phyloP scores from a whole-genome alignment of 2,113 vertebrate species.

The Maccullochella peelii region DNA sequence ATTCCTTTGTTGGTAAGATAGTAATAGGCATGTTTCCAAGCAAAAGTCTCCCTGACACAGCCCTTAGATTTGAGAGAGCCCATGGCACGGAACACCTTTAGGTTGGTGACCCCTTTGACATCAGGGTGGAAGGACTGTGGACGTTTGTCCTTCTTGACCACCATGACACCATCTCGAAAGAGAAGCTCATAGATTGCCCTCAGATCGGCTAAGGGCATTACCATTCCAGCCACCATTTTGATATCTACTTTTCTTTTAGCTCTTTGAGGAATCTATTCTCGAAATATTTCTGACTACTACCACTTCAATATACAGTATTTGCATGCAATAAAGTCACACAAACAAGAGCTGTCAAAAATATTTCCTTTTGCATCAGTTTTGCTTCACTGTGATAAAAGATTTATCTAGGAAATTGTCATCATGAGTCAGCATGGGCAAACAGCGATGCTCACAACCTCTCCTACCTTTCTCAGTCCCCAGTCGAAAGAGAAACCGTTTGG shows the following conservation, averaged over 20 bases:
- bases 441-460: slow-evolving; percentile 52
- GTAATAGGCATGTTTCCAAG: slow-evolving; percentile 89
- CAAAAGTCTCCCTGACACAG: slow-evolving; percentile 85
- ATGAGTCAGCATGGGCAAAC: slow-evolving; percentile 57
- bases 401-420: slow-evolving; percentile 16
- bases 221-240: slow-evolving; percentile 89
- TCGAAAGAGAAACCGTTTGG: slow-evolving; percentile 50
- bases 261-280: not conserved
- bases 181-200: slow-evolving; percentile 87
- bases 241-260: slow-evolving; percentile 2
- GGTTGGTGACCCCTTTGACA: slow-evolving; percentile 83
- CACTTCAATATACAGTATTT: not conserved
- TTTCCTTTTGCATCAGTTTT: not conserved
- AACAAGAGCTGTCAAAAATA: not conserved
- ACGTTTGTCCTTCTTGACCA: slow-evolving; percentile 85
- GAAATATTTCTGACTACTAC: not conserved
- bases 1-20: slow-evolving; percentile 87
- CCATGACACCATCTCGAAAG: slow-evolving; percentile 88
- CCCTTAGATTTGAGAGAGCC: slow-evolving; percentile 85
- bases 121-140: slow-evolving; percentile 85
- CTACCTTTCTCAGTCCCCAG: slow-evolving; percentile 58
- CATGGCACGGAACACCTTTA: slow-evolving; percentile 85
- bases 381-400: slow-evolving; percentile 24
- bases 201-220: slow-evolving; percentile 86
- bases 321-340: not conserved